These are phyloP conservation scores for Vulpes lagopus DNA, from an alignment of 2,113 vertebrate species.

Conservation along the genomic window DNA sequence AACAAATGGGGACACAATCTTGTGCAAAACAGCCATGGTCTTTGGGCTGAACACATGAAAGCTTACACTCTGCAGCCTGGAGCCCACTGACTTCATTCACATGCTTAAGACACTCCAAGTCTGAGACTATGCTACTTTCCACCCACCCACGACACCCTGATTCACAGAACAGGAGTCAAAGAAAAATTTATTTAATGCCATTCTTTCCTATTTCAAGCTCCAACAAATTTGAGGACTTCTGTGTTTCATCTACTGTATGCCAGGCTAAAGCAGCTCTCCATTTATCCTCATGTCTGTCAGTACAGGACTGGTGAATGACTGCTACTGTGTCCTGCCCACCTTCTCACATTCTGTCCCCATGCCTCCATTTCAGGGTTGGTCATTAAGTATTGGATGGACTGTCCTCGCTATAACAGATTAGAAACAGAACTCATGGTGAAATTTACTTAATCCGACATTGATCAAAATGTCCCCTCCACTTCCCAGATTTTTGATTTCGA, in stretches of 20 bases:
- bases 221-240: neutral
- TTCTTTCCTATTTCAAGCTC: neutral
- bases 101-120: neutral
- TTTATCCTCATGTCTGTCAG: neutral
- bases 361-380: neutral
- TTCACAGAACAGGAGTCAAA: neutral
- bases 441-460: neutral
- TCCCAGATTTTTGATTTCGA: neutral
- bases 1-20: constrained; percentile 58
- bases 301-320: neutral
- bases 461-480: neutral
- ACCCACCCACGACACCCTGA: neutral
- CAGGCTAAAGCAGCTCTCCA: neutral
- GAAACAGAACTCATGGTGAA: neutral
- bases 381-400: neutral
- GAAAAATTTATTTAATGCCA: neutral
- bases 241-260: neutral
- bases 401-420: neutral
- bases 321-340: too few species aligned
- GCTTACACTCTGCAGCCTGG: neutral
- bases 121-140: neutral
- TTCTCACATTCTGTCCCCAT: neutral
- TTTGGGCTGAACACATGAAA: neutral
- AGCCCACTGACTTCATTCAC: neutral
- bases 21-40: neutral